Evolutionary conservation across 2,888 invertebrate genomes (phyloP), one percentile per base, ranked within the genome.

Genomic region (Encarsia formosa): DNA sequence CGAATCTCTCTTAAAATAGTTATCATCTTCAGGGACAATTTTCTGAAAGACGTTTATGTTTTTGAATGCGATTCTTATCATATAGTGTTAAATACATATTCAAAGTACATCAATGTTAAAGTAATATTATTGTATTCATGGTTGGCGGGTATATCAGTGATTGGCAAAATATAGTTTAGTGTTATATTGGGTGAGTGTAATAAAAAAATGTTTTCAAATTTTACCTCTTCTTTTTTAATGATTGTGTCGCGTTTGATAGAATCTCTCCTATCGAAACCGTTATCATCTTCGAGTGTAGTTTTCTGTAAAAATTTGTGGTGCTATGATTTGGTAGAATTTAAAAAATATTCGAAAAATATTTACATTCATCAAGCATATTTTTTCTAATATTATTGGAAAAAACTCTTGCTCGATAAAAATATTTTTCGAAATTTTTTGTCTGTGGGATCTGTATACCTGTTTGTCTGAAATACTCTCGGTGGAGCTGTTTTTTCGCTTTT

Each of bases 401-500:
- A n/a, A n/a, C n/a, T n/a, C n/a, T n/a, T n/a, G n/a, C n/a, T n/a
- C n/a, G n/a, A n/a, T n/a, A n/a, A n/a, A n/a, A n/a, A n/a, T n/a
- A n/a, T n/a, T n/a, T n/a, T n/a, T n/a, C n/a, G n/a, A n/a, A n/a
- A n/a, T n/a, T n/a, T n/a, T n/a, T n/a, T n/a, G n/a, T n/a, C n/a
- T n/a, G n/a, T n/a, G n/a, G n/a, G n/a, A n/a, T 34, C 37, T 19
- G 20, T 32, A 22, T 52, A 52, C 52, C 52, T 52, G 9, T 39
- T n/a, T 19, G 16, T 52, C 43, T 16, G 23, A 39, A 31, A 38
- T 31, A 18, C 23, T 39, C 18, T 48, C 52, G 5, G 32, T 0
- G 11, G 19, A 8, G 15, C 29, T 46, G 16, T 47, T 50, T 50
- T 47, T 50, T 34, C 22, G 26, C 41, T 48, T 57, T 54, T 54